Conservation (phyloP, 2,797 vertebrate species). For the Acanthiza pusilla region DNA sequence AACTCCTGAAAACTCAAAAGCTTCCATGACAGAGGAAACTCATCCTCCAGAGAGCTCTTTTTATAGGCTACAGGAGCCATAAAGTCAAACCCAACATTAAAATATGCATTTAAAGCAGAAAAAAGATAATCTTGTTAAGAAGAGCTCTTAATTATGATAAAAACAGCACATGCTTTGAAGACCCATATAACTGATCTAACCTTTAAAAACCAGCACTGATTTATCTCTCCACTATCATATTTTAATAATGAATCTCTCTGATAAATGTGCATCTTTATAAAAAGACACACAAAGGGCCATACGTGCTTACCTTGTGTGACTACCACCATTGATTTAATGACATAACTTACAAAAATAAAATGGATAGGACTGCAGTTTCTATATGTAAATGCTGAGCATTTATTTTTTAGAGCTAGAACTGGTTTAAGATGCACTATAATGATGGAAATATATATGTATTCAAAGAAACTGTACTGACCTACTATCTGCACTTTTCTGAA, state of each 20-base stretch:
- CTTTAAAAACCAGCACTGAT: constrained; percentile 65
- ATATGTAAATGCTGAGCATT: constrained; percentile 22
- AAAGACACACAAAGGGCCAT: constrained; percentile 46
- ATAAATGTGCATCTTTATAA: constrained; percentile 61
- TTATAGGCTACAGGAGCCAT: neutral
- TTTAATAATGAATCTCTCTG: constrained; percentile 59
- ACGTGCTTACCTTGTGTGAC: constrained; percentile 2
- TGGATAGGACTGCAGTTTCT: constrained; percentile 4
- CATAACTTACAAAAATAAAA: constrained; percentile 34
- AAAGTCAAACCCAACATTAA: neutral
- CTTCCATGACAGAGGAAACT: neutral
- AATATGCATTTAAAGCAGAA: neutral
- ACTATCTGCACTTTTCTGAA: neutral
- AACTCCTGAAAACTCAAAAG: neutral
- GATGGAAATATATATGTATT: constrained; percentile 3
- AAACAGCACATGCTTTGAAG: constrained; percentile 33
- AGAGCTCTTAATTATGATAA: constrained; percentile 24
- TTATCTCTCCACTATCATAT: constrained; percentile 49
- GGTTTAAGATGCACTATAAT: neutral
- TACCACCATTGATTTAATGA: constrained; percentile 26
- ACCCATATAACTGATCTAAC: constrained; percentile 52
- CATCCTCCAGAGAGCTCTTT: neutral
- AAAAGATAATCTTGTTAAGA: neutral
- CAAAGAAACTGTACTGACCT: constrained; percentile 24
- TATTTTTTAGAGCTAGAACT: neutral